Evolutionary conservation across 2,888 invertebrate species (phyloP).

Genomic region (Drosophila austrosaltans): DNA sequence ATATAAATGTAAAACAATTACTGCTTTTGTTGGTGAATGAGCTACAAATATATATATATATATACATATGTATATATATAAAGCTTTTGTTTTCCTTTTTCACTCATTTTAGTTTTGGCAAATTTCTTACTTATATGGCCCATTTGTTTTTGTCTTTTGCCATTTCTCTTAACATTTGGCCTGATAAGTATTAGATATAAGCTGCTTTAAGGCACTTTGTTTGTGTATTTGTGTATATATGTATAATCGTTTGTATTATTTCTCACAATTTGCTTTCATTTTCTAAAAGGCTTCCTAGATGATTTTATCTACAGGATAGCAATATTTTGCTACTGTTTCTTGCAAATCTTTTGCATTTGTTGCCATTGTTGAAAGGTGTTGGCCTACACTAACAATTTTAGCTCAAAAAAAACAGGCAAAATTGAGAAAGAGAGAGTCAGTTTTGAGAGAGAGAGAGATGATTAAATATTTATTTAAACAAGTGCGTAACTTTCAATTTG

Average conservation of each 20-base stretch:
- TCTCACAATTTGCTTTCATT: constrained; percentile 13
- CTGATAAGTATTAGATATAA: constrained; percentile 13
- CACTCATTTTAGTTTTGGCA: constrained; percentile 15
- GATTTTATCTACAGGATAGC: constrained; percentile 6
- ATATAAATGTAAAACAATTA: not conserved
- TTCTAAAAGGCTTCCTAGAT: constrained; percentile 12
- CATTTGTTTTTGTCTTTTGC: constrained; percentile 16
- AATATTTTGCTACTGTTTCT: constrained; percentile 1
- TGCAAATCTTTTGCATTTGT: not conserved
- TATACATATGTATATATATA: not conserved
- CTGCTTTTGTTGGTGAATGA: not conserved
- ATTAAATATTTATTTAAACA: constrained; percentile 39
- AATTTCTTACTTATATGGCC: constrained; percentile 11
- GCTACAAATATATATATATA: not conserved
- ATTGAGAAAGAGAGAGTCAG: not conserved
- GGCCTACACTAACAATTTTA: constrained; percentile 1
- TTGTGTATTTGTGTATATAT: constrained; percentile 11
- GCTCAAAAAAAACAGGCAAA: not conserved
- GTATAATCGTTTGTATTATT: constrained; percentile 11
- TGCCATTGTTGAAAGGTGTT: constrained; percentile 10
- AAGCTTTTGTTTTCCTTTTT: not conserved
- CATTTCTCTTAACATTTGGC: constrained; percentile 5
- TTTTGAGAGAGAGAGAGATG: constrained; percentile 13
- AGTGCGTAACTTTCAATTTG: constrained; percentile 38
- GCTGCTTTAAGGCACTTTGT: constrained; percentile 1